Evolutionary conservation across 2,888 invertebrate genomes (phyloP), one percentile per base, ranked within the genome.

Genomic region (Tinea semifulvella): DNA sequence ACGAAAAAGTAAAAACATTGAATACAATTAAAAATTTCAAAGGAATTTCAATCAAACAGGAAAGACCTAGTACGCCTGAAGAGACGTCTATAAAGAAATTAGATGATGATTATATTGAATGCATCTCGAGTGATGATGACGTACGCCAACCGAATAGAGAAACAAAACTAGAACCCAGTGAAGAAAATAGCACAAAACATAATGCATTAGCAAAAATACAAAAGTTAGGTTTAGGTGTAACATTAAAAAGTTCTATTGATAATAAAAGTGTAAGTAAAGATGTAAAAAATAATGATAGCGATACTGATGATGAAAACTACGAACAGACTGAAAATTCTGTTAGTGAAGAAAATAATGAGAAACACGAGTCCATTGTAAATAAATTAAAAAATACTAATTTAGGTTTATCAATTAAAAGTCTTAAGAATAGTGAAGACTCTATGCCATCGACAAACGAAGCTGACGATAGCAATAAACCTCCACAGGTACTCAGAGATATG

Each of bases 11-110:
- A 13, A 55, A 56, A 42, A 47, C 52, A 28, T 28, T 59, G 43
- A 51, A 61, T 20, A 49, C 58, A 22, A 52, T 67, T 26, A 65
- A 60, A 56, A 60, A 56, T 19, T 48, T 68, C 45, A 65, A 63
- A 55, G 59, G 61, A 50, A 54, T 66, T 7, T 64, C 60, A 42
- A 48, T 68, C 10, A 70, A 65, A 55, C 36, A 36, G 8, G 17
- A 36, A 18, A 18, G 8, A 22, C 25, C 14, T 6, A 31, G 7
- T 3, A 2, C 31, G 2, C 31, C 31, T 11, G 3, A 7, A 2
- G 13, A 11, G 13, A 31, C 2, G 14, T 7, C n/a, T 13, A n/a
- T n/a, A 13, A 3, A n/a, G 3, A 7, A 31, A 31, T 31, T 11
- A n/a, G n/a, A n/a, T 31, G 13, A 31, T 7, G 31, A 31, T n/a